Base-by-base conservation (phyloP, 1,140 invertebrate species). In the Pachyrhynchus sulphureomaculatus region DNA sequence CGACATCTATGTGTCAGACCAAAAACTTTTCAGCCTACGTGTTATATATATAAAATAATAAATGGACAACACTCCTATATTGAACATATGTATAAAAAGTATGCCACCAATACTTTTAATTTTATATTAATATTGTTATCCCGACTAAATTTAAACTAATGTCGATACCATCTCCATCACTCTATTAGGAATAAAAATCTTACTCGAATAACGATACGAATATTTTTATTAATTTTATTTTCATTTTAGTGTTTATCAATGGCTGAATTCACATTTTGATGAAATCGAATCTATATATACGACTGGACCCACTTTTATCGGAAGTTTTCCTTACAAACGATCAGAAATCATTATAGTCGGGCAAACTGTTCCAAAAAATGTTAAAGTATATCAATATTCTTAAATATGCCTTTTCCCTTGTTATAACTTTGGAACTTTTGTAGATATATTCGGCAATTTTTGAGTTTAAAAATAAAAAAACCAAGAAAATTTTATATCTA, bases 231-330 rank as follows among this genome's bases (percentile, higher is more conserved):
- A 8, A 41, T 4, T 17, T 9, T 13, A 12, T 41, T 54, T 34
- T 17, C 44, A 26, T 57, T 68, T 52, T 55, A 71, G 67, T 5
- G 12, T 69, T 24, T 71, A 71, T 51, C 66, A 68, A 59, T 71
- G 67, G 61, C 12, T 64, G 4, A 45, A 60, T 9, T 49, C 65
- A 2, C 59, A 71, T 59, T 71, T 71, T 54, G 69, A 71, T 52
- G 54, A 65, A 39, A 55, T 65, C 18, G 49, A 63, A 13, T 39
- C 41, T 4, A 13, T 67, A 10, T 37, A 48, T 15, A 52, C 53
- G 5, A 36, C 36, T n/a, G 48, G 52, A 10, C 49, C 57, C 2
- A 48, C 36, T 20, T 32, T 26, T 5, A 20, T 69, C 18, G 45
- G 41, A 2, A 54, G 49, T 34, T 68, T 66, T 52, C 39, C 33